phyloP scores from a whole-genome alignment of 2,113 vertebrate species.

The Merops nubicus region DNA sequence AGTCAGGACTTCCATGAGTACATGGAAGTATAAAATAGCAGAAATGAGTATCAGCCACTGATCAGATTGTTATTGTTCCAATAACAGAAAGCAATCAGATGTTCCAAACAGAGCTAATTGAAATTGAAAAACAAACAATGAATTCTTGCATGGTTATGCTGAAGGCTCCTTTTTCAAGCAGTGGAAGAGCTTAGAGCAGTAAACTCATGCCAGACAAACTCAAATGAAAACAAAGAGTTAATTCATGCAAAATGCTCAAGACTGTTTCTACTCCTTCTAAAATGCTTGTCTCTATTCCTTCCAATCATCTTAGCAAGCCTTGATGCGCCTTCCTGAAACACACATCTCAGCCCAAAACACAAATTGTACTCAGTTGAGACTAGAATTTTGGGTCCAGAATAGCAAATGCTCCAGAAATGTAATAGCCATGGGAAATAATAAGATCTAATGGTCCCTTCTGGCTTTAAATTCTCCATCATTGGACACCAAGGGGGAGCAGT shows the following conservation, averaged over 20 bases:
- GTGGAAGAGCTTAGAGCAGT: neutral
- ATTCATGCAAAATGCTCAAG: neutral
- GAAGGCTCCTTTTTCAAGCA: neutral
- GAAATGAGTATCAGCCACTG: neutral
- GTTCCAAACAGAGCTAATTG: neutral
- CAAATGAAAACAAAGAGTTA: neutral
- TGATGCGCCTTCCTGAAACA: neutral
- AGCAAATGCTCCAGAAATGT: neutral
- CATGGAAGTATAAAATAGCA: neutral
- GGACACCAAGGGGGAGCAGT: neutral
- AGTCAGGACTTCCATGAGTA: neutral
- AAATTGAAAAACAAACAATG: neutral
- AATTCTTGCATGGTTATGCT: neutral
- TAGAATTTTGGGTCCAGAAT: neutral
- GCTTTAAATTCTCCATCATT: neutral
- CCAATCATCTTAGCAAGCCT: neutral
- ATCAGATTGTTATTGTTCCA: rapidly evolving
- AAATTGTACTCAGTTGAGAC: neutral
- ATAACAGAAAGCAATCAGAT: neutral
- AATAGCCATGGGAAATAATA: neutral
- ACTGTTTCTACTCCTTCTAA: neutral
- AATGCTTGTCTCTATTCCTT: neutral
- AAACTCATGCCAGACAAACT: neutral
- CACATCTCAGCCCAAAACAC: neutral
- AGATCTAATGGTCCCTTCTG: neutral